Base-by-base conservation (phyloP, 2,888 invertebrate species). In the Ypsolopha sequella region DNA sequence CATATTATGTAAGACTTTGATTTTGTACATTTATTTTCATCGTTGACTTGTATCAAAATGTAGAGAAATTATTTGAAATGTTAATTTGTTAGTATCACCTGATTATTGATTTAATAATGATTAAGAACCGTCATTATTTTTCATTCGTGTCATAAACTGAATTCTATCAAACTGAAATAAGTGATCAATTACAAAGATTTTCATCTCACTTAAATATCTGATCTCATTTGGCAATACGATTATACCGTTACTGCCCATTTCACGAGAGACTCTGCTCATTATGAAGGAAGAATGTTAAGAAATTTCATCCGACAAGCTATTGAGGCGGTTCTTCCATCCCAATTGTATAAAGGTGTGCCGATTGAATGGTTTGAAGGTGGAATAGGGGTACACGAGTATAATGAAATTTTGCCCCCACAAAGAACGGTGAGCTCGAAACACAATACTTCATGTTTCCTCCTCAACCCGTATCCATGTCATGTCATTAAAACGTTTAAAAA, bases 291-390 rank as follows among this genome's bases (percentile, higher is more conserved):
- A 81, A 80, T 80, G 79, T 81, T 82, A 80, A 85, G 85, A 85
- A 85, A 85, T 85, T 84, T 85, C 78, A 85, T 85, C 84, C 80
- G 77, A 76, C 78, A 80, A 80, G 80, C 85, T 78, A 85, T 86
- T 85, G 76, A 84, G 71, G 74, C 79, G 73, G 71, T 24, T 24
- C 24, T 24, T 24, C 84, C 85, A 80, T 80, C 72, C 77, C 79
- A 77, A 82, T 85, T 86, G 84, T 86, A 73, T 65, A 76, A 75
- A 86, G 86, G 86, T 86, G 86, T 86, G 82, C 80, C 77, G 72
- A 80, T 82, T 84, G 80, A 85, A 85, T 80, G 70, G 77, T 77
- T 4, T 24, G 24, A 24, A 68, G 73, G 74, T 70, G 76, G 76
- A 76, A 77, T 73, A 71, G 76, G 76, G 85, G 80, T 74, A 77